Conservation (phyloP, 2,797 vertebrate genomes). For the Nyctalus aviator region DNA sequence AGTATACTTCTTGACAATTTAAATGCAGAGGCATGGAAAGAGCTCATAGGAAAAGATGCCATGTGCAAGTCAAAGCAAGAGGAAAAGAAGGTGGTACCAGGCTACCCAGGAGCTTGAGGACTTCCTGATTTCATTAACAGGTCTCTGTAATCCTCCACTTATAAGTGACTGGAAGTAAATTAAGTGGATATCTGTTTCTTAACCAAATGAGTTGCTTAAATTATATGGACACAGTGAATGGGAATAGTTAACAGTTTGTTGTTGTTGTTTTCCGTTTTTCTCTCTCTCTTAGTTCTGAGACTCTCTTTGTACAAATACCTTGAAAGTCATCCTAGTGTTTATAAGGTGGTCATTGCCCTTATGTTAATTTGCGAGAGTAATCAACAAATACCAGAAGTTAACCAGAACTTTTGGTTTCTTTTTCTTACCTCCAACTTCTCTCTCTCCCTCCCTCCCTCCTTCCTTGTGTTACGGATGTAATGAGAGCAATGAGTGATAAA, state of each 20-base stretch:
- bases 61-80: neutral
- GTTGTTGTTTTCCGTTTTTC: neutral
- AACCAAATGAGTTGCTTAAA: slow-evolving; percentile 7
- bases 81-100: neutral
- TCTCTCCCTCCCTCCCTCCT: neutral
- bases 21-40: neutral
- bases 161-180: neutral
- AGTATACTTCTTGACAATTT: neutral
- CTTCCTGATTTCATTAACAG: neutral
- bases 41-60: neutral
- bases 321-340: slow-evolving; percentile 31
- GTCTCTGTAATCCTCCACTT: neutral
- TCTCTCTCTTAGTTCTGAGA: neutral
- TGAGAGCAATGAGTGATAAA: slow-evolving; percentile 32
- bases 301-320: neutral
- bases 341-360: slow-evolving; percentile 25
- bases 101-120: neutral
- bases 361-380: neutral
- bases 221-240: neutral
- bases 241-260: neutral
- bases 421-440: neutral
- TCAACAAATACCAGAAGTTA: neutral
- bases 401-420: slow-evolving; percentile 42
- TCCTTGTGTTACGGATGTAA: neutral
- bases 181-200: slow-evolving; percentile 19